Percentiles rank a stretch among this genome's conserved stretches.
Conservation (phyloP, 2,113 vertebrate species). For the Antechinus stuartii region DNA sequence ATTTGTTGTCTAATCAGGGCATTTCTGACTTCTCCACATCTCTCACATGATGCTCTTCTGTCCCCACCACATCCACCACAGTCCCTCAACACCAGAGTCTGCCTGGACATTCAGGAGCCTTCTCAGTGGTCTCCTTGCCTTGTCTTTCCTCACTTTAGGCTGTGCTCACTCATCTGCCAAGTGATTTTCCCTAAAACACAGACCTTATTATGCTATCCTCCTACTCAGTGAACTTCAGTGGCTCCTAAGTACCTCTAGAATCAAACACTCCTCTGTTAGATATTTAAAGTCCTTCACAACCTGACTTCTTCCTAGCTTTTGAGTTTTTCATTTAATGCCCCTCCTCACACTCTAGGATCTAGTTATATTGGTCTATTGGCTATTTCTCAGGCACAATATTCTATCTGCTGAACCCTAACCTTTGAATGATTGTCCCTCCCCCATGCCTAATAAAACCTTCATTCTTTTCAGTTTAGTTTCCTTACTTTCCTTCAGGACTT, state of each 20-base stretch:
- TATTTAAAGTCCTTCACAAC: not conserved
- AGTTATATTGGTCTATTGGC: not conserved
- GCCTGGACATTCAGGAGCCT: not conserved
- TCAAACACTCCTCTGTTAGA: not conserved
- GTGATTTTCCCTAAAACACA: not conserved
- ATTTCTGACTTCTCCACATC: not conserved
- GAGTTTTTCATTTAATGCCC: not conserved
- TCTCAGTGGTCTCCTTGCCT: not conserved
- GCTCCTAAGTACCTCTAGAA: not conserved
- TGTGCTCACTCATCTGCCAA: not conserved
- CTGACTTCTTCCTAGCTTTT: not conserved
- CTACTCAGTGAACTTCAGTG: not conserved
- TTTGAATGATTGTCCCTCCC: not conserved
- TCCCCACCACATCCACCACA: no score
- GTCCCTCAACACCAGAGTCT: not conserved
- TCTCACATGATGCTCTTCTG: not conserved
- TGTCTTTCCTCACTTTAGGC: not conserved
- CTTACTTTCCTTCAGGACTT: not conserved
- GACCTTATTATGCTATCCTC: not conserved
- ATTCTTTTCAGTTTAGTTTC: not conserved
- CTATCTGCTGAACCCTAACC: no score
- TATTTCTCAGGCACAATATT: not conserved
- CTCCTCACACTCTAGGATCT: not conserved
- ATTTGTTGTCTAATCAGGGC: not conserved
- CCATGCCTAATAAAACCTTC: not conserved